phyloP scores from a whole-genome alignment of 2,888 invertebrate species.

The Ischnus inquisitorius region DNA sequence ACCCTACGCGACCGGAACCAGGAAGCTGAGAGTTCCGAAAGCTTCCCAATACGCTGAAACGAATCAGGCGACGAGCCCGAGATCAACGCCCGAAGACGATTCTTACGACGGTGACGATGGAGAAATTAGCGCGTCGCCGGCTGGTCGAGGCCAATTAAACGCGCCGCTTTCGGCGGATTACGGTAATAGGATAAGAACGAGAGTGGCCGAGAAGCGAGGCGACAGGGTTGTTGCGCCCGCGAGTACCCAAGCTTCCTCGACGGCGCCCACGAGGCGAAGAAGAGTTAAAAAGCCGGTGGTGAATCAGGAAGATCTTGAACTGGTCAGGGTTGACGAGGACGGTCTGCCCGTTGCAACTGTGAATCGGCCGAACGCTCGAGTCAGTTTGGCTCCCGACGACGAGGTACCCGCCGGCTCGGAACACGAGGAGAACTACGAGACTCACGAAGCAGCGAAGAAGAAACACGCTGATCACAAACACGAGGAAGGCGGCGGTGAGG shows the following conservation, averaged over 20 bases:
- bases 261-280: not conserved
- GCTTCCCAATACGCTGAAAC: not conserved
- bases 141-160: not conserved
- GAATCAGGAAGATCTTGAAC: conserved; percentile 18
- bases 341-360: conserved; percentile 46
- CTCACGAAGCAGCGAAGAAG: conserved; percentile 35
- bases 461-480: conserved; percentile 66
- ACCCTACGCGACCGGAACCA: not conserved
- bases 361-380: conserved; percentile 18
- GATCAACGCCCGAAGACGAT: not conserved
- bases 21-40: not conserved
- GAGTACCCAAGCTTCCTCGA: not conserved
- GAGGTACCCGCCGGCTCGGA: conserved; percentile 45
- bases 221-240: not conserved
- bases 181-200: conserved; percentile 39
- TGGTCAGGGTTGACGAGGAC: not conserved
- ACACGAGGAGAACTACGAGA: conserved; percentile 47
- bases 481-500: conserved; percentile 79
- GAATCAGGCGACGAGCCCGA: not conserved
- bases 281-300: not conserved
- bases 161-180: conserved; percentile 15
- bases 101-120: conserved; percentile 11
- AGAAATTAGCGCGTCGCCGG: not conserved
- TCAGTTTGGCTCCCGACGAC: conserved; percentile 12
- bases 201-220: not conserved